Evolutionary conservation across 2,113 vertebrate genomes (phyloP), one percentile per base, ranked within the genome.

Genomic region (Vidua macroura): DNA sequence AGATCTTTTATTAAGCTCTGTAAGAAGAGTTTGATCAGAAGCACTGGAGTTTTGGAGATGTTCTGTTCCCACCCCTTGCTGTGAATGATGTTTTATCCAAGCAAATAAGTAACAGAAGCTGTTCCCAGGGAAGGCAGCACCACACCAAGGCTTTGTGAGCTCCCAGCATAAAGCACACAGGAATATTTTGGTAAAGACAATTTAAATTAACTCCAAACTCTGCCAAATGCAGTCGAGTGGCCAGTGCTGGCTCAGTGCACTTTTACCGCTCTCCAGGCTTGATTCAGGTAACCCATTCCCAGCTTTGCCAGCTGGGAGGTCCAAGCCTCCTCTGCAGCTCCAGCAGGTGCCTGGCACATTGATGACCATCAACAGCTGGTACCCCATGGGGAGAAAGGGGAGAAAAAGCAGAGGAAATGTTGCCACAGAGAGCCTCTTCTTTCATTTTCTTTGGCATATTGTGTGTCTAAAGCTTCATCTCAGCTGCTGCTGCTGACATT

Each of bases 401-500:
- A 52, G 39, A 22, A 52, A 82, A 86, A 86, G 37, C 60, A 58
- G 70, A 83, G 77, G 81, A 64, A 56, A 76, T 67, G n/a, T 46
- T 83, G 83, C 31, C 67, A 69, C 28, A 19, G 22, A 15, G 59
- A 92, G 85, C n/a, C 63, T 85, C 90, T 85, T 66, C 78, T 88
- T 76, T 77, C 59, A 22, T 78, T 96, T 92, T 89, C 78, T 88
- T 80, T 77, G 88, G 64, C 59, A 44, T 35, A 17, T 43, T 66
- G 37, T 64, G 15, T 15, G 56, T 43, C 75, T 74, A 74, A 80
- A 90, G 88, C 92, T 82, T 79, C 67, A 5, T 72, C 83, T 69
- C 85, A 80, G 78, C 95, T 67, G 82, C 92, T 60, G 83, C 91
- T 72, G 89, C 86, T 90, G 93, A 31, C 92, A 51, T 74, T 48